These are phyloP conservation scores for Eucriotettix oculatus DNA, from an alignment of 2,888 invertebrate species.

Conservation along the genomic window DNA sequence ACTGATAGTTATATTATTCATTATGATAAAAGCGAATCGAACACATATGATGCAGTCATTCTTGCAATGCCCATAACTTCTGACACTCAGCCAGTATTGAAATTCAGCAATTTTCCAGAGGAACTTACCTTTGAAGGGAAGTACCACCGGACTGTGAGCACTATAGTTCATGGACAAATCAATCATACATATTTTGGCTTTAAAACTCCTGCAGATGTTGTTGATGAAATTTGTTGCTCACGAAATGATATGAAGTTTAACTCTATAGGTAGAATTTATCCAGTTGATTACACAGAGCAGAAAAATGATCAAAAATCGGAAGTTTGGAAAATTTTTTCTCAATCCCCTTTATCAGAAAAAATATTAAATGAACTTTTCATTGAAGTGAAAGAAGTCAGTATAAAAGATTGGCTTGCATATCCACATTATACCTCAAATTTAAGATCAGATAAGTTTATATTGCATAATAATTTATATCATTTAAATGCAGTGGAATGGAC, in stretches of 20 bases:
- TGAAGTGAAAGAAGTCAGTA: constrained; percentile 20
- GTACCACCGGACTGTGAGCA: constrained; percentile 36
- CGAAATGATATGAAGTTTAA: constrained; percentile 29
- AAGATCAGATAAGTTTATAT: constrained; percentile 28
- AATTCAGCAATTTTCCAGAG: constrained; percentile 28
- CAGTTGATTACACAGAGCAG: constrained; percentile 19
- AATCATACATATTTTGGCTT: constrained; percentile 28
- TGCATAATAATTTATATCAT: constrained; percentile 36
- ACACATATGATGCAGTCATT: constrained; percentile 36
- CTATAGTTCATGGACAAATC: constrained; percentile 34
- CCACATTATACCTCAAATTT: constrained; percentile 28
- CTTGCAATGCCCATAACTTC: constrained; percentile 36
- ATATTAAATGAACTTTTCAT: constrained; percentile 31
- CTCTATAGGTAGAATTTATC: constrained; percentile 26
- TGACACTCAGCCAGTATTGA: constrained; percentile 25
- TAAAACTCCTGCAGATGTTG: constrained; percentile 17
- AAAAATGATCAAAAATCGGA: constrained; percentile 15
- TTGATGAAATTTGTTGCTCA: constrained; percentile 29
- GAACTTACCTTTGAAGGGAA: constrained; percentile 22
- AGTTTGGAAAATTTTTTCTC: constrained; percentile 42
- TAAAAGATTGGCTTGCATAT: constrained; percentile 36
- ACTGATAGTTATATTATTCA: constrained; percentile 13
- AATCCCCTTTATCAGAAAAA: constrained; percentile 24
- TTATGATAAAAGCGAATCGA: not conserved
- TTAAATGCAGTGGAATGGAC: constrained; percentile 45